Conservation (phyloP, 1,140 invertebrate genomes). For the Orius insidiosus region DNA sequence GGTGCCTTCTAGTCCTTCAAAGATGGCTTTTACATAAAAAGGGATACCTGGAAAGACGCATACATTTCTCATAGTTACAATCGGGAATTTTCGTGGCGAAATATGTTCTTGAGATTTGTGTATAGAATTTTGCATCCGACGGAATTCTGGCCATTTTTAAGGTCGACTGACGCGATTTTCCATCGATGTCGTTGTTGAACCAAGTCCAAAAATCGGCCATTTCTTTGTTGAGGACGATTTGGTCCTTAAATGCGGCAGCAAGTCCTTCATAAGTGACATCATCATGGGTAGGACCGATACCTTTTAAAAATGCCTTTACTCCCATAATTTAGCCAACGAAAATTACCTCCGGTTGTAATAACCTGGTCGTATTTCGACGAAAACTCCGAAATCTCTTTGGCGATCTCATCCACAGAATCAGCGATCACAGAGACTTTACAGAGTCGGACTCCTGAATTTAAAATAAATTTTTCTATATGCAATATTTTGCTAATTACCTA, state of each 20-base stretch:
- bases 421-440: conserved; percentile 52
- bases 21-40: conserved; percentile 36
- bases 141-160: conserved; percentile 17
- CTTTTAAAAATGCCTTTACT: no score
- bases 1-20: conserved; percentile 29
- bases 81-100: conserved; percentile 33
- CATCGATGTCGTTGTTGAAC: conserved; percentile 13
- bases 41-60: conserved; percentile 66
- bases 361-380: conserved; percentile 43
- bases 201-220: conserved; percentile 38
- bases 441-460: conserved; percentile 33
- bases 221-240: conserved; percentile 35
- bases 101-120: conserved; percentile 4
- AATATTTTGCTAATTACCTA: conserved; percentile 27
- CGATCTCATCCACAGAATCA: conserved; percentile 52
- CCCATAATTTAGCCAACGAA: no score
- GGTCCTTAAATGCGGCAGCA: conserved; percentile 49
- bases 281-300: conserved; percentile 71
- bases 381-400: conserved; percentile 44
- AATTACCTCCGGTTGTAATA: conserved; percentile 51
- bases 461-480: not conserved
- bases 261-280: conserved; percentile 67
- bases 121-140: conserved; percentile 14
- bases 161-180: conserved; percentile 3
- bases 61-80: conserved; percentile 51